These are phyloP conservation scores for Orthonyx spaldingii DNA, from an alignment of 2,113 vertebrate genomes.

Conservation along the genomic window DNA sequence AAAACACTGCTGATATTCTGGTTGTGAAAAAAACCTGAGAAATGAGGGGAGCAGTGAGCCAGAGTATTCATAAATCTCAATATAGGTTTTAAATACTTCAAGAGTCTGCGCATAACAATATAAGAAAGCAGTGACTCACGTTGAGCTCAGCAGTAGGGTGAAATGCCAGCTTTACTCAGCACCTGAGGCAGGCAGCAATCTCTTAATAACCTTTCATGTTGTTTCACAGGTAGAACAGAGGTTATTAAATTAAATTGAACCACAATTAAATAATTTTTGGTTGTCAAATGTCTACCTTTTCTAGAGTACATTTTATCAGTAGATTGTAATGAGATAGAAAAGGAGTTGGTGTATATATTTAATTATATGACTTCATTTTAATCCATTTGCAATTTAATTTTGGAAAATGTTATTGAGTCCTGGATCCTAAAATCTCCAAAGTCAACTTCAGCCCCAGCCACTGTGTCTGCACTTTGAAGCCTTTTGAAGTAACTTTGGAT, in stretches of 20 bases:
- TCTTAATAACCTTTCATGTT: not conserved
- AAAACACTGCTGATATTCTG: not conserved
- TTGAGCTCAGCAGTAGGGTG: not conserved
- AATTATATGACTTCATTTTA: not conserved
- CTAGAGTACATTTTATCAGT: not conserved
- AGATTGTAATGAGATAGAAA: not conserved
- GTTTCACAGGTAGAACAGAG: not conserved
- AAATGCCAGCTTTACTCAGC: not conserved
- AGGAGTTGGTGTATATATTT: not conserved
- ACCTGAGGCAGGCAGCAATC: not conserved
- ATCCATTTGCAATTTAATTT: not conserved
- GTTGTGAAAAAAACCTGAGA: not conserved
- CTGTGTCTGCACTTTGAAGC: not conserved
- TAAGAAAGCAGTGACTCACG: not conserved
- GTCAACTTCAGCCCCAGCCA: not conserved
- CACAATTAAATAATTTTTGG: not conserved
- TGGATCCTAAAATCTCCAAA: not conserved
- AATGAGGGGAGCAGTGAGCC: not conserved
- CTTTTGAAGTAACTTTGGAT: constrained; percentile 5
- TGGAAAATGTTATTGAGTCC: not conserved
- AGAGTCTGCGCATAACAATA: not conserved
- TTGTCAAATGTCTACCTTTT: not conserved
- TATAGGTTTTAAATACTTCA: not conserved
- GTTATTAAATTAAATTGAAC: constrained; percentile 3
- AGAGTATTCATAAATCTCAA: not conserved